These are phyloP conservation scores for Xerus rutilus DNA, from an alignment of 2,797 vertebrate species.

Conservation along the genomic window DNA sequence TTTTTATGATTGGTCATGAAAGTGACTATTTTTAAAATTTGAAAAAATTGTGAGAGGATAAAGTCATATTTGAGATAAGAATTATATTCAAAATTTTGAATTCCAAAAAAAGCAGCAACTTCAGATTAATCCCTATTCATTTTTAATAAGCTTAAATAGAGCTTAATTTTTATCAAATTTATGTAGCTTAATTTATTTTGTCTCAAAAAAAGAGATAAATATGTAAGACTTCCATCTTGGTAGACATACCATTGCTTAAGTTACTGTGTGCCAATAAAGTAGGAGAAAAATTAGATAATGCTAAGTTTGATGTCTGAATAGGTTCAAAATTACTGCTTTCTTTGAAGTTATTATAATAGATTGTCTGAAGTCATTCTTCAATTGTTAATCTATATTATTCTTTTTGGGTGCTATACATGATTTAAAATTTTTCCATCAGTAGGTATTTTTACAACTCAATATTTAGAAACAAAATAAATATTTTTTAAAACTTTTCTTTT, in stretches of 20 bases:
- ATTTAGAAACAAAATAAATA: background rate
- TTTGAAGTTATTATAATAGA: slow-evolving; percentile 39
- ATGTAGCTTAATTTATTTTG: slow-evolving; percentile 23
- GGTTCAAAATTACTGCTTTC: slow-evolving; percentile 44
- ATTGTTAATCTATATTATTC: background rate
- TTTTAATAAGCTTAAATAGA: slow-evolving; percentile 11
- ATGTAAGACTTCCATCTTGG: background rate
- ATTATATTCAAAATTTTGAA: slow-evolving; percentile 7
- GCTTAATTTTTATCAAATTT: background rate
- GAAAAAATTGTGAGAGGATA: background rate
- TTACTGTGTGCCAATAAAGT: background rate
- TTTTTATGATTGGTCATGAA: background rate
- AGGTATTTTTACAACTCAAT: background rate
- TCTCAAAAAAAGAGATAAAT: background rate
- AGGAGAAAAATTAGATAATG: background rate
- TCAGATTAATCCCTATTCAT: slow-evolving; percentile 24
- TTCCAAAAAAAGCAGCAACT: slow-evolving; percentile 2
- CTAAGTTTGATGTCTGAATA: slow-evolving; percentile 13
- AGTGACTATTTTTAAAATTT: background rate
- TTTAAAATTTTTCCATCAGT: background rate
- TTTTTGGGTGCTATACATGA: background rate
- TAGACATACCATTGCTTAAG: background rate
- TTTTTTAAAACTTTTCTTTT: too few relatives aligned
- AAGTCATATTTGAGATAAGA: slow-evolving; percentile 45
- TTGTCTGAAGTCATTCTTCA: background rate